Percentiles rank a stretch among this genome's conserved stretches.
Conservation (phyloP, 2,888 invertebrate species). For the Sabatieria punctata region DNA sequence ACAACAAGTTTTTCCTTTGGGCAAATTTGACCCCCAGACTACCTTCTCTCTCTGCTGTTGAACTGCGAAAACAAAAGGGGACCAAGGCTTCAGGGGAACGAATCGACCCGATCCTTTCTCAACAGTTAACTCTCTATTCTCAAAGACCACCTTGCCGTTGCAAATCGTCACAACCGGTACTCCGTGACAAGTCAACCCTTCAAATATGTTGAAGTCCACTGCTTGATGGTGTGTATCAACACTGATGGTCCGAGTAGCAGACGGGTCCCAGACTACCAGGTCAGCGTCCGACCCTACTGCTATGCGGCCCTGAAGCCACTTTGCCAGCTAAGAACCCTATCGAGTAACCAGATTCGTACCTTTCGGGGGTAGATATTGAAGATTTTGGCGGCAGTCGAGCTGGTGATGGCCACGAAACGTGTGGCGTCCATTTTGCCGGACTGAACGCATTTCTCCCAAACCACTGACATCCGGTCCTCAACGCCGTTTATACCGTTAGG, state of each 20-base stretch:
- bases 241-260: conserved; percentile 63
- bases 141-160: conserved; percentile 73
- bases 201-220: conserved; percentile 91
- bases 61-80: conserved; percentile 55
- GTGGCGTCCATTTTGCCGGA: conserved; percentile 74
- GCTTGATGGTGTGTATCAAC: conserved; percentile 78
- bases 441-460: conserved; percentile 80
- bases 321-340: too few relatives aligned
- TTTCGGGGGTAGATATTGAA: conserved; percentile 93
- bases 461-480: conserved; percentile 80
- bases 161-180: conserved; percentile 81
- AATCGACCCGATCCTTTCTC: conserved; percentile 59
- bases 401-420: conserved; percentile 87
- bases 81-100: conserved; percentile 55
- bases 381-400: conserved; percentile 74
- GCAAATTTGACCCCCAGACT: too few relatives aligned
- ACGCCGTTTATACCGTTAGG: conserved; percentile 84
- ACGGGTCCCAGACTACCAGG: conserved; percentile 86
- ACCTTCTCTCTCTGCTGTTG: conserved; percentile 43
- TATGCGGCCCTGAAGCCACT: conserved; percentile 58
- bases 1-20: too few relatives aligned
- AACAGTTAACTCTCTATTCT: conserved; percentile 43
- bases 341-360: too few relatives aligned
- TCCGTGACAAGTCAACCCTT: conserved; percentile 72
- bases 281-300: conserved; percentile 88